Base-by-base conservation (phyloP, 2,797 vertebrate species). In the Lepus oiostolus region DNA sequence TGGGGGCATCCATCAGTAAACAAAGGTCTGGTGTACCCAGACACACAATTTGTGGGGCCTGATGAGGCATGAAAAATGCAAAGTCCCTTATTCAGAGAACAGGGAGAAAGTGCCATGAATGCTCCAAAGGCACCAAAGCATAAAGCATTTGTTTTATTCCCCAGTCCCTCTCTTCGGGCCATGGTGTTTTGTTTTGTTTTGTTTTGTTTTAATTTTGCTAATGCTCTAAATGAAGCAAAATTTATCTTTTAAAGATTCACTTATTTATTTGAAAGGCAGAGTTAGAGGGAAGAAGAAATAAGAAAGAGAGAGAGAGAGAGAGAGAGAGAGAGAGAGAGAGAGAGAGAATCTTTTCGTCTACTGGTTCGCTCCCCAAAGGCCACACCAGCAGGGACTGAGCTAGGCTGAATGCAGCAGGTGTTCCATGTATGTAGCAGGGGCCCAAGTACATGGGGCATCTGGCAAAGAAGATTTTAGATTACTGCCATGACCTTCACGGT, bases 201-300 rank as follows among this genome's bases (percentile, higher is more conserved):
- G 35, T 68, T 60, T 92, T 30, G 76, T 91, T 91, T 89, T 54
- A 28, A 38, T 89, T 47, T 62, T 86, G 42, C 42, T 77, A 84
- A 86, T 63, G 7, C 50, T 91, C 30, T 71, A 94, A 85, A 89
- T 75, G 42, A 47, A 47, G 42, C 17, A 21, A 58, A 58, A 58
- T 21, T 58, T 58, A 58, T 58, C 8, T 47, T 47, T 47, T 47
- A 47, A 47, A 47, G 42, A 47, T 47, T 9, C 42, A 47, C 42
- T 47, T 21, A 21, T 58, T 58, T 58, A 58, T 58, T 58, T 58
- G 54, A 17, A 58, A 58, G 13, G 19, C 54, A 58, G 54, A 58
- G 54, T 58, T 58, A 58, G 14, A 58, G 54, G 19, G 54, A 58
- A 16, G 19, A 58, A 58, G 54, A 17, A 58, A 21, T 16, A 21